A percentile compares a stretch with the other conserved stretches of the same genome.
Conservation (phyloP, 2,113 vertebrate genomes). For the Chaetops frenatus region DNA sequence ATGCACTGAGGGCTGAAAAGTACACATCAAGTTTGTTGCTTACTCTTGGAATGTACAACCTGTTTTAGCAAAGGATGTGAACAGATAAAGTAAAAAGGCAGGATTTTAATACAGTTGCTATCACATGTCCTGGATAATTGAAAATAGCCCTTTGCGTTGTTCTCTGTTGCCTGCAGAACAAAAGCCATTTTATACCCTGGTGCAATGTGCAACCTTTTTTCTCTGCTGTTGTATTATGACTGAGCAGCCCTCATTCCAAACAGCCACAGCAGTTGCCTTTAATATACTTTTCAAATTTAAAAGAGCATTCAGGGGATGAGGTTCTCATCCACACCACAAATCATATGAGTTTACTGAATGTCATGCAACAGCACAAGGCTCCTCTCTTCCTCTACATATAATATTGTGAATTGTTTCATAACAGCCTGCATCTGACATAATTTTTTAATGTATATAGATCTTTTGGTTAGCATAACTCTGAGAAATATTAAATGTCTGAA, state of each 20-base stretch:
- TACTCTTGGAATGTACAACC: background rate
- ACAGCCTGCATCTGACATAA: background rate
- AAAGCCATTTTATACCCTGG: background rate
- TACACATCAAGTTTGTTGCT: accelerated
- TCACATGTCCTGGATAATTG: background rate
- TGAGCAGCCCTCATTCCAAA: background rate
- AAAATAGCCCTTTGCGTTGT: background rate
- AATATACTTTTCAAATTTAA: background rate
- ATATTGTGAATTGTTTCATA: background rate
- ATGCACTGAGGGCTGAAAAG: background rate
- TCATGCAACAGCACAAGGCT: background rate
- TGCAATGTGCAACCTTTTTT: background rate
- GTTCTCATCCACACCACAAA: background rate
- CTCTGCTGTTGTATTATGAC: background rate
- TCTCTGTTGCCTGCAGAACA: background rate
- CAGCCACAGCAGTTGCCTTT: background rate
- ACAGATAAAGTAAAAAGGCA: background rate
- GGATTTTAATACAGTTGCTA: background rate
- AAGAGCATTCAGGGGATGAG: background rate
- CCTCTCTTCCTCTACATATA: background rate
- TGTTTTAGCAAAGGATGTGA: background rate
- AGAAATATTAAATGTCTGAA: background rate
- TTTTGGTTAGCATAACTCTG: background rate
- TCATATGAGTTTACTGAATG: background rate
- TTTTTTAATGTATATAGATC: background rate